Percentiles rank a stretch among this genome's conserved stretches.
These are phyloP conservation scores for Poliocrania exsul DNA, from an alignment of 2,797 vertebrate species.

Conservation along the genomic window DNA sequence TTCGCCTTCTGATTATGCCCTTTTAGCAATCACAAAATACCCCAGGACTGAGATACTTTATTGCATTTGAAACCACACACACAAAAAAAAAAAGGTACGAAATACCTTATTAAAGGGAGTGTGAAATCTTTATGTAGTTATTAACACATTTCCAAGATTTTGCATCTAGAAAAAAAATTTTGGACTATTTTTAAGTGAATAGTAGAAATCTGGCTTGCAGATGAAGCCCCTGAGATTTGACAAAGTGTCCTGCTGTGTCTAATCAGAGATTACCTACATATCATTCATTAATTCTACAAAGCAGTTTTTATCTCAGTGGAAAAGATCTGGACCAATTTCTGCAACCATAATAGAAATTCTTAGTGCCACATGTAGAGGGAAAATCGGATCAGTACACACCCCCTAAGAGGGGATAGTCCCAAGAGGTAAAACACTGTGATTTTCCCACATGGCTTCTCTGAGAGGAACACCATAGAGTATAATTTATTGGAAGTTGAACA, in stretches of 20 bases:
- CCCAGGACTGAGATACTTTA: not conserved
- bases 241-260: not conserved
- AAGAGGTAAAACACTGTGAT: not conserved
- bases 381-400: not conserved
- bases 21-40: not conserved
- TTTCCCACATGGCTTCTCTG: not conserved
- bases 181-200: not conserved
- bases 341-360: not conserved
- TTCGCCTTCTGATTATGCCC: not conserved
- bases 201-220: rapidly evolving
- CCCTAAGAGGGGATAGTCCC: not conserved
- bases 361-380: rapidly evolving
- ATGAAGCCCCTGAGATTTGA: not conserved
- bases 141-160: not conserved
- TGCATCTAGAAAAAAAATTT: not conserved
- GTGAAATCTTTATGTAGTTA: not conserved
- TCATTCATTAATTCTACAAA: not conserved
- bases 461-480: not conserved
- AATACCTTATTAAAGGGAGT: not conserved
- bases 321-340: not conserved
- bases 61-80: not conserved
- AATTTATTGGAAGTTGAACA: not conserved
- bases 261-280: not conserved
- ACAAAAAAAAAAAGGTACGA: not conserved
- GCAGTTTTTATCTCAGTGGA: not conserved